Base-by-base conservation (phyloP, 2,113 vertebrate species). In the Athene noctua region DNA sequence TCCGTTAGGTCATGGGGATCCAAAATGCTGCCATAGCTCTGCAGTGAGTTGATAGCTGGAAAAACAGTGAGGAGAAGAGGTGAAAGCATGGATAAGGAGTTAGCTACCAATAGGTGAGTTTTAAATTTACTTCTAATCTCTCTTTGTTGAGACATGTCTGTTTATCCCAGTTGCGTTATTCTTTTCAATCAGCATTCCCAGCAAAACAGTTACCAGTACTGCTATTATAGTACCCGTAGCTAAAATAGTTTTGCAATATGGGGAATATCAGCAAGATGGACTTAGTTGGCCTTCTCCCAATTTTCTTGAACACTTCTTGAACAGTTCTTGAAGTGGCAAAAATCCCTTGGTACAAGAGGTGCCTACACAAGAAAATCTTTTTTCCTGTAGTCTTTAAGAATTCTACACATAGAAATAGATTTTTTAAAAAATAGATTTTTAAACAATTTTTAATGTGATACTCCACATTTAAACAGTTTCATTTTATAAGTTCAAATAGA, bases 121-220 rank as follows among this genome's bases (percentile, higher is more conserved):
- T 91, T 91, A 40, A 38, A 5, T 61, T 92, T 65, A 42, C n/a
- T 81, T 82, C 66, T 75, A 72, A 80, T 57, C 61, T n/a, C 72
- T 87, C 52, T 67, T 80, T 87, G 49, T 70, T 44, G 26, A 66
- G 42, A 73, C 66, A 66, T 18, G 61, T 55, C 55, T 73, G 12
- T 58, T 80, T 75, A 78, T 61, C 34, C 52, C 18, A 1, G 0
- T 30, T 49, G 18, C 17, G 20, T 82, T 87, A 82, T 42, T 32
- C 49, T 92, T 88, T 91, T 75, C 49, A 74, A 55, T 20, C 42
- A 86, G 9, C 49, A 70, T 95, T 95, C 74, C 84, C 86, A 87
- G 78, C 20, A 91, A 91, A 49, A 86, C 22, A 73, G 54, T 97
- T 96, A 95, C 87, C 40, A 91, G 86, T 89, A 95, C n/a, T 85